Conservation (phyloP, 2,797 vertebrate species). For the Decapterus maruadsi region DNA sequence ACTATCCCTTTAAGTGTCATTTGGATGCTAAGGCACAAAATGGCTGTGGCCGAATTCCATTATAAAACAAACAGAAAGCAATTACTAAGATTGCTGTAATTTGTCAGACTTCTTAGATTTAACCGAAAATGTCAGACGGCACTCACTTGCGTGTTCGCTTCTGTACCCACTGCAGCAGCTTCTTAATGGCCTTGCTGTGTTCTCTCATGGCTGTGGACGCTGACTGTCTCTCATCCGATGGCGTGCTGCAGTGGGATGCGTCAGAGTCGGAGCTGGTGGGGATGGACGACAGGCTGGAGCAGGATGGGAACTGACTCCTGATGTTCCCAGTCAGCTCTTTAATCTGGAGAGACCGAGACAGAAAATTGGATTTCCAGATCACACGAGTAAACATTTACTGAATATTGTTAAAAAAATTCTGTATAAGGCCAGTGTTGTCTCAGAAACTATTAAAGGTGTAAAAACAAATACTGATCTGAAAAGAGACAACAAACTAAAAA, state of each 20-base stretch:
- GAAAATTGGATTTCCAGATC: neutral
- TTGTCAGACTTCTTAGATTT: neutral
- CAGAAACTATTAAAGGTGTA: no score
- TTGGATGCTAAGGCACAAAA: no score
- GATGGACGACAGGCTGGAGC: constrained; percentile 93
- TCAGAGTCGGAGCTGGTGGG: constrained; percentile 93
- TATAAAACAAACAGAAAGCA: no score
- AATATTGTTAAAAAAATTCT: no score
- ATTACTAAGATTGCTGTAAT: no score
- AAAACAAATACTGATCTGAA: no score
- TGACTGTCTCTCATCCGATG: constrained; percentile 84
- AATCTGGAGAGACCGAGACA: constrained; percentile 84
- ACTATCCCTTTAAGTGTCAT: no score
- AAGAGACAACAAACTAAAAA: no score
- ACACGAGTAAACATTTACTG: no score
- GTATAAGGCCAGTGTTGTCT: no score
- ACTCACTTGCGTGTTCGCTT: constrained; percentile 95
- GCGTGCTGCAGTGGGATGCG: constrained; percentile 88
- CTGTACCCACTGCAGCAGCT: constrained; percentile 96
- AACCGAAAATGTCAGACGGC: neutral
- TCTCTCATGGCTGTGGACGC: constrained; percentile 85
- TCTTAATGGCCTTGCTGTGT: constrained; percentile 93
- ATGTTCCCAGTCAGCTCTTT: constrained; percentile 98
- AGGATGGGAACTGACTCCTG: constrained; percentile 91
- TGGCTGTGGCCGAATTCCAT: no score